Conservation (phyloP, 2,797 vertebrate genomes). For the Micromesistius poutassou region DNA sequence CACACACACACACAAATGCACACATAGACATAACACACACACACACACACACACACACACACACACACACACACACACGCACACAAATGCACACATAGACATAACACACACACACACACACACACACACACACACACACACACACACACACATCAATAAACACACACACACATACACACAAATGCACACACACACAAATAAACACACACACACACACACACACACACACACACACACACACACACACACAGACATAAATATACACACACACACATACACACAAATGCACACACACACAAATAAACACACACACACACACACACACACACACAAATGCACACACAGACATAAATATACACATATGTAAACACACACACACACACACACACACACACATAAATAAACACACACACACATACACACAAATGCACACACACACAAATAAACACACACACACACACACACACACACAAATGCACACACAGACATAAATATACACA, state of each 20-base stretch:
- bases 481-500: too few relatives aligned
- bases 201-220: neutral
- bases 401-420: neutral
- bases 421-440: neutral
- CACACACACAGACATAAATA: too few relatives aligned
- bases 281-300: neutral
- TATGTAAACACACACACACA: neutral
- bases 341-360: neutral
- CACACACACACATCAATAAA: constrained; percentile 1
- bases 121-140: neutral
- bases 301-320: neutral
- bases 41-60: neutral
- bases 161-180: neutral
- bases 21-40: neutral
- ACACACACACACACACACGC: neutral
- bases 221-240: neutral
- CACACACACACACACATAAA: neutral
- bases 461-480: neutral
- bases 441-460: too few relatives aligned
- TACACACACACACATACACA: neutral
- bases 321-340: neutral
- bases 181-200: too few relatives aligned
- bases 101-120: neutral
- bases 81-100: too few relatives aligned
- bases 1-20: neutral